Conservation (phyloP, 2,888 invertebrate genomes). For the Clunio marinus region DNA sequence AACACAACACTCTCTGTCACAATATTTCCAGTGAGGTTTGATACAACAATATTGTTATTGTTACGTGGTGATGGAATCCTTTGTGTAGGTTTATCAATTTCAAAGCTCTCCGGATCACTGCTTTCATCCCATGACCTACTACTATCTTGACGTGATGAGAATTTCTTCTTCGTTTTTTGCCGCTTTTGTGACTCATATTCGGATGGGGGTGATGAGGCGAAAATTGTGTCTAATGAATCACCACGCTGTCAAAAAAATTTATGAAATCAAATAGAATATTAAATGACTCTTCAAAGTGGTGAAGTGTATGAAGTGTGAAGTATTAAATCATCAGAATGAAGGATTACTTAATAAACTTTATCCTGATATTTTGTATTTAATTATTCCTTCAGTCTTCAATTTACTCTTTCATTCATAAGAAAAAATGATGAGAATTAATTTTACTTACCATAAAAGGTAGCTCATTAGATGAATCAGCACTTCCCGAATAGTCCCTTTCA, state of each 20-base stretch:
- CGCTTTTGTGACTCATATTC: conserved; percentile 37
- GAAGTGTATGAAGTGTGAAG: too few relatives aligned
- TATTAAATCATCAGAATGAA: too few relatives aligned
- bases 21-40: conserved; percentile 52
- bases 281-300: too few relatives aligned
- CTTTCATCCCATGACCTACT: conserved; percentile 66
- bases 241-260: conserved; percentile 58
- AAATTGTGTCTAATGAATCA: conserved; percentile 64
- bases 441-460: conserved; percentile 51
- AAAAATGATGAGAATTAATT: not conserved
- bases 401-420: not conserved
- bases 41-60: conserved; percentile 43
- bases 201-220: conserved; percentile 57
- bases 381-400: not conserved
- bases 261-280: too few relatives aligned
- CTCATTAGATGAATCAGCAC: conserved; percentile 46
- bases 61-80: not conserved
- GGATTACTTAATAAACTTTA: too few relatives aligned
- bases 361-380: not conserved
- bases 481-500: conserved; percentile 40
- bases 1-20: conserved; percentile 47
- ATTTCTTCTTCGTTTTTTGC: conserved; percentile 40
- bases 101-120: conserved; percentile 64
- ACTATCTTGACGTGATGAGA: conserved; percentile 48
- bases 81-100: conserved; percentile 54